These are phyloP conservation scores for Lepidurus apus DNA, from an alignment of 1,140 invertebrate genomes.

Conservation along the genomic window DNA sequence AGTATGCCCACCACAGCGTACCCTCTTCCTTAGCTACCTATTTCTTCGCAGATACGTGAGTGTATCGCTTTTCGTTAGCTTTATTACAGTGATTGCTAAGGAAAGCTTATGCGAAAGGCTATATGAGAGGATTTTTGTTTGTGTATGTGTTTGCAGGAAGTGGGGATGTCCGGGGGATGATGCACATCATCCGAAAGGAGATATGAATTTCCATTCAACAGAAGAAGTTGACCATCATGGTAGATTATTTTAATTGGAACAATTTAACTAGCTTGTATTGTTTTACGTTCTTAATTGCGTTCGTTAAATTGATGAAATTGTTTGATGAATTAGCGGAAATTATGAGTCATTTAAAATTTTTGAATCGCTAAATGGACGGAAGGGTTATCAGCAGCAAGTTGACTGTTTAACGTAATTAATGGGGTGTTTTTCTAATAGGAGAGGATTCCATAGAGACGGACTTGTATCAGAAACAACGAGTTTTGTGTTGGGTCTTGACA, in stretches of 20 bases:
- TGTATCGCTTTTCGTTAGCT: neutral
- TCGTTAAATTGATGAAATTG: too few species aligned
- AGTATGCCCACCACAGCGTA: neutral
- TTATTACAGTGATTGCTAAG: too few species aligned
- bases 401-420: too few species aligned
- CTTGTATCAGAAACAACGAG: slow-evolving; percentile 42
- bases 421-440: too few species aligned
- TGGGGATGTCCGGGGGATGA: slow-evolving; percentile 22
- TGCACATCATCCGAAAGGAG: neutral
- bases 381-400: too few species aligned
- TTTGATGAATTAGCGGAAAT: neutral
- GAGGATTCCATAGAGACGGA: too few species aligned
- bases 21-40: neutral
- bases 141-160: neutral
- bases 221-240: slow-evolving; percentile 29
- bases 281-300: too few species aligned
- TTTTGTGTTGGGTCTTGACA: slow-evolving; percentile 96
- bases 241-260: neutral
- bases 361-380: neutral
- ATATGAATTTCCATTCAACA: slow-evolving; percentile 21
- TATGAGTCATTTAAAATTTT: neutral
- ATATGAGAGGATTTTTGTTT: neutral
- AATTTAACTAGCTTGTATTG: neutral
- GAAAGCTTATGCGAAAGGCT: too few species aligned
- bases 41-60: neutral